phyloP scores from a whole-genome alignment of 2,113 vertebrate genomes.

The Columbina picui region DNA sequence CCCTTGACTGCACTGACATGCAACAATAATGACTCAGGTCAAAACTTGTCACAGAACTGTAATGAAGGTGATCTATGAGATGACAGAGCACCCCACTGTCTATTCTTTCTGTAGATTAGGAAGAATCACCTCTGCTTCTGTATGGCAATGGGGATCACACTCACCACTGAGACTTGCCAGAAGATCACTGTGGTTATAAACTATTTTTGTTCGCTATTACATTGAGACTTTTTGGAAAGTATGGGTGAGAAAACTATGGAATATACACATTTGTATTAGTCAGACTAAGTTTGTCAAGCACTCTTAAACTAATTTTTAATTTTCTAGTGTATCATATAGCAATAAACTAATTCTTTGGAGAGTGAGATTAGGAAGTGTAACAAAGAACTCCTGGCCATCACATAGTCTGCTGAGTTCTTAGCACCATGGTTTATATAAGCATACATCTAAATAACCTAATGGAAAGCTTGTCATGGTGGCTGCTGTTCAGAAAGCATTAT shows the following conservation, averaged over 20 bases:
- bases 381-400: not conserved
- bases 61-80: not conserved
- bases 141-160: not conserved
- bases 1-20: not conserved
- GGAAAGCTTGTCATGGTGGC: not conserved
- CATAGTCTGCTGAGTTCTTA: rapidly evolving
- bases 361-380: not conserved
- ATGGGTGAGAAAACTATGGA: not conserved
- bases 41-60: not conserved
- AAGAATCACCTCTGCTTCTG: not conserved
- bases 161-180: rapidly evolving
- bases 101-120: not conserved
- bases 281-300: not conserved
- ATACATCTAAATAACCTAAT: not conserved
- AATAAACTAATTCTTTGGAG: not conserved
- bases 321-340: not conserved
- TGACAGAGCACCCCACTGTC: not conserved
- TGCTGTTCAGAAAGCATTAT: not conserved
- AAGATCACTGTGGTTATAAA: not conserved
- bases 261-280: not conserved
- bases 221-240: not conserved
- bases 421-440: no score
- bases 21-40: not conserved
- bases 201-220: not conserved
- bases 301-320: not conserved